Evolutionary conservation across 2,888 invertebrate genomes (phyloP).

Genomic region (Omphaloscelis lunosa): DNA sequence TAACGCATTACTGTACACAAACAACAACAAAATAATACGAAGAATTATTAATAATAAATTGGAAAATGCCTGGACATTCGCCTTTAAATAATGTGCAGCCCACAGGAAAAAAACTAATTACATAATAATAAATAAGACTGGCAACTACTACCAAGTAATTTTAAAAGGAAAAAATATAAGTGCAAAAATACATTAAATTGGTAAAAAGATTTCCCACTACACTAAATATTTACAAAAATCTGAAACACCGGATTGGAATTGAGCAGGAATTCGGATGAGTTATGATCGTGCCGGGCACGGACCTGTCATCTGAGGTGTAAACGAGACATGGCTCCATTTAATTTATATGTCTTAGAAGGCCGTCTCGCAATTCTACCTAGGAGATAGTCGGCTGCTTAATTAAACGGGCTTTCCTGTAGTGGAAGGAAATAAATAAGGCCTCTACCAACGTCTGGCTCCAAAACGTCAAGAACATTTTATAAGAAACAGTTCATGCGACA

Average conservation of each 20-base stretch:
- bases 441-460: not conserved
- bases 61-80: constrained; percentile 24
- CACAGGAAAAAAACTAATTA: constrained; percentile 11
- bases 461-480: not conserved
- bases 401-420: not conserved
- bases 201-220: not conserved
- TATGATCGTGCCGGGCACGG: not conserved
- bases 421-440: too few relatives aligned
- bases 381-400: not conserved
- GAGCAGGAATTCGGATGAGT: not conserved
- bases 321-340: not conserved
- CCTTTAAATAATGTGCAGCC: constrained; percentile 11
- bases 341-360: not conserved
- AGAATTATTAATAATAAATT: constrained; percentile 15
- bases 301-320: not conserved
- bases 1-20: constrained; percentile 29
- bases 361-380: too few relatives aligned
- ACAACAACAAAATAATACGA: constrained; percentile 24
- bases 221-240: not conserved
- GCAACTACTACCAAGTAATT: not conserved
- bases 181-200: not conserved
- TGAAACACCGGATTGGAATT: not conserved
- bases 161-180: not conserved
- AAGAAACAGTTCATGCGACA: not conserved
- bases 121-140: not conserved